Percentiles rank a stretch among this genome's conserved stretches.
These are phyloP conservation scores for Lasioglossum calceatum DNA, from an alignment of 2,888 invertebrate genomes.

Conservation along the genomic window DNA sequence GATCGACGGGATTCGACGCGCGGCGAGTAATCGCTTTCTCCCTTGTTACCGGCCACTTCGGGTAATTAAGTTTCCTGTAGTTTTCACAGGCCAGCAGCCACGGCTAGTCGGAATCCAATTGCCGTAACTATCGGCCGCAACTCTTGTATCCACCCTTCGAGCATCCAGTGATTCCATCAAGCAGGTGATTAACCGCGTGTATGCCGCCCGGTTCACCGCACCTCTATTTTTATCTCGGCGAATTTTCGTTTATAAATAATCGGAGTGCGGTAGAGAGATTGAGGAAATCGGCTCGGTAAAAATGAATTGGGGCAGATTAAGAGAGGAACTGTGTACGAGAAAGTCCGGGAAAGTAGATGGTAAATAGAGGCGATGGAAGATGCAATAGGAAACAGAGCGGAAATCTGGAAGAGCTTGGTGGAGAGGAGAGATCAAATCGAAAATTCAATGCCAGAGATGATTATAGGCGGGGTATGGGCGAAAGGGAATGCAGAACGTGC, in stretches of 20 bases:
- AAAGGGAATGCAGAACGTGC: no score
- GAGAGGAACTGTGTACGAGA: not conserved
- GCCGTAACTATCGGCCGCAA: conserved; percentile 71
- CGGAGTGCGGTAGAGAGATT: not conserved
- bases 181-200: conserved; percentile 29
- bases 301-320: not conserved
- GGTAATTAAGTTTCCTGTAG: conserved; percentile 78
- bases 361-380: not conserved
- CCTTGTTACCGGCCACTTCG: conserved; percentile 70
- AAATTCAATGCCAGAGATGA: not conserved
- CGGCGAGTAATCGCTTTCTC: conserved; percentile 73
- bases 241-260: not conserved
- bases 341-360: not conserved
- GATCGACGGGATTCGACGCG: conserved; percentile 60
- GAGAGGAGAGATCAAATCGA: not conserved
- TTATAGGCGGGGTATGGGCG: not conserved
- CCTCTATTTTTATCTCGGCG: not conserved
- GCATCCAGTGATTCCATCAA: conserved; percentile 26
- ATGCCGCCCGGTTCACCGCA: not conserved
- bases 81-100: conserved; percentile 72
- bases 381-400: not conserved
- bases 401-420: no score
- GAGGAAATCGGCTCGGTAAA: not conserved
- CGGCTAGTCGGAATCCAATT: conserved; percentile 73
- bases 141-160: conserved; percentile 48